A percentile compares a stretch with the other conserved stretches of the same genome.
These are phyloP conservation scores for Thrips palmi DNA, from an alignment of 1,140 invertebrate genomes.

Conservation along the genomic window DNA sequence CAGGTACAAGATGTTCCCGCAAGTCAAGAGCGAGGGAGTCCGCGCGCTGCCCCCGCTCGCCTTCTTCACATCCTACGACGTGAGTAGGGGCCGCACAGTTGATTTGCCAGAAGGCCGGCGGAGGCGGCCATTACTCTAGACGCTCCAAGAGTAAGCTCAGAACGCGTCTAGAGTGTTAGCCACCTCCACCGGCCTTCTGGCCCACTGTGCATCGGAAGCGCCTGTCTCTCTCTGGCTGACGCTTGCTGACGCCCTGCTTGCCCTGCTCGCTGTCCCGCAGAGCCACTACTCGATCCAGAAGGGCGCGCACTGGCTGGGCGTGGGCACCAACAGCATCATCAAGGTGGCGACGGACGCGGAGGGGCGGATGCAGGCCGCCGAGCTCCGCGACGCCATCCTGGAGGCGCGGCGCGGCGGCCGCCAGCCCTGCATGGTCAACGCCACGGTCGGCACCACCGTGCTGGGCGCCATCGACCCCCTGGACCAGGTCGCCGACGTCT, in stretches of 20 bases:
- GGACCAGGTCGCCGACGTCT: constrained; percentile 45
- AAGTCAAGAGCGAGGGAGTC: constrained; percentile 51
- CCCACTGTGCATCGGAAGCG: no score
- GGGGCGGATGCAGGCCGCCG: constrained; percentile 41
- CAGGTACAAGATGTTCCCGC: constrained; percentile 49
- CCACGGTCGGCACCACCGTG: constrained; percentile 56
- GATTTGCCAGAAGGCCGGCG: not conserved
- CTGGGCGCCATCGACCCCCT: constrained; percentile 74
- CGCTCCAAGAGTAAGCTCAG: no score
- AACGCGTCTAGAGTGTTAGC: no score
- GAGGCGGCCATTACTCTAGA: no score
- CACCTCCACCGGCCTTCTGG: no score
- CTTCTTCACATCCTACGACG: constrained; percentile 58
- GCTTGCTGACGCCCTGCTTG: no score
- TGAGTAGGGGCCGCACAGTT: constrained; percentile 21
- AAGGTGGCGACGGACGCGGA: constrained; percentile 42
- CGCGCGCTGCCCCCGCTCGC: constrained; percentile 35
- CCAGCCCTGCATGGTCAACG: constrained; percentile 48
- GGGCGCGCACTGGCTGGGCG: constrained; percentile 57
- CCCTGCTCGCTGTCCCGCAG: constrained; percentile 21
- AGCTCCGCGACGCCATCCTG: constrained; percentile 33
- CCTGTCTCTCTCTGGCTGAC: not conserved
- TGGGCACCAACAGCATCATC: constrained; percentile 56
- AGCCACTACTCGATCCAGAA: constrained; percentile 78
- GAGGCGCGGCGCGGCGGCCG: constrained; percentile 25